A percentile compares a stretch with the other conserved stretches of the same genome.
Conservation (phyloP, 2,113 vertebrate species). For the Dicerorhinus sumatrensis region DNA sequence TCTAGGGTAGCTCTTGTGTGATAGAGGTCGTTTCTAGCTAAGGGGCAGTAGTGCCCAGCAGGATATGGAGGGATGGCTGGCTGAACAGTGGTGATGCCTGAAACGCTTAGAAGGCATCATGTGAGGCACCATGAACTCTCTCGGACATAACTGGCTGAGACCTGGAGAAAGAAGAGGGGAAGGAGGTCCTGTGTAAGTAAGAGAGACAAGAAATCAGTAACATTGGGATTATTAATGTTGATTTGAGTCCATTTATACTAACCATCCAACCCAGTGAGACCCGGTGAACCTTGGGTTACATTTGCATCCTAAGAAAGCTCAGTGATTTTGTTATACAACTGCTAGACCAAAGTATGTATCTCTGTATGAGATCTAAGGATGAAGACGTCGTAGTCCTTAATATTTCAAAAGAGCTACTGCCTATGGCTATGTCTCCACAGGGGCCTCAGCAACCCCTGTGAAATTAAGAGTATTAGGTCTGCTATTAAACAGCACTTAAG, state of each 20-base stretch:
- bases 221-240: not conserved
- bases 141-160: not conserved
- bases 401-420: not conserved
- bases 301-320: not conserved
- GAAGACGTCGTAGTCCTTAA: not conserved
- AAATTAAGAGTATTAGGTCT: not conserved
- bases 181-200: not conserved
- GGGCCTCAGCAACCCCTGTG: not conserved
- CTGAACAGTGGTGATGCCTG: fast-evolving
- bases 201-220: not conserved
- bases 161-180: not conserved
- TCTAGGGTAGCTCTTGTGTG: not conserved
- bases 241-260: not conserved
- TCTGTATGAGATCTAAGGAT: not conserved
- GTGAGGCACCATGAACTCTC: not conserved
- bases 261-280: not conserved
- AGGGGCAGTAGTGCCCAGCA: not conserved
- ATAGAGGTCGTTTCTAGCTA: not conserved
- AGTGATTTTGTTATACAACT: not conserved
- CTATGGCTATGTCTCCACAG: not conserved
- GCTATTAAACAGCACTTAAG: not conserved
- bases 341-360: not conserved
- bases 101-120: not conserved
- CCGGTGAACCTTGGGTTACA: not conserved
- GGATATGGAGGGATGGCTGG: not conserved